Conservation (phyloP, 2,113 vertebrate genomes). For the Chamaetylas fuelleborni region DNA sequence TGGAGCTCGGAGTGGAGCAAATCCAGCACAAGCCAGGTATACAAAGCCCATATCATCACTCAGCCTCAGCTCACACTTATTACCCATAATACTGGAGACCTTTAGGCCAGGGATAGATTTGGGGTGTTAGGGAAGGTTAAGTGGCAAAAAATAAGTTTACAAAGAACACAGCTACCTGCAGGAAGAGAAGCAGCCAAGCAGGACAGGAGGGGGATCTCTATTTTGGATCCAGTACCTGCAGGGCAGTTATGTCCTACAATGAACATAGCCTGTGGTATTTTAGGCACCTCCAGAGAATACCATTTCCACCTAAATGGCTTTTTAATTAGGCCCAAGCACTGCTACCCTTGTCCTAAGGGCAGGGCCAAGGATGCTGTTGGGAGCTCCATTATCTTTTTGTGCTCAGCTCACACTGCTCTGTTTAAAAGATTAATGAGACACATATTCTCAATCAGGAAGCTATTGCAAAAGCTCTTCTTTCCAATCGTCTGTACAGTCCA, state of each 20-base stretch:
- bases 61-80: background rate
- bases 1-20: background rate
- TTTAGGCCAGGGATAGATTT: background rate
- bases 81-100: background rate
- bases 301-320: background rate
- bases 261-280: background rate
- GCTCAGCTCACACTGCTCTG: background rate
- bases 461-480: constrained; percentile 38
- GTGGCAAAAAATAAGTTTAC: background rate
- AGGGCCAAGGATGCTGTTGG: background rate
- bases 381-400: background rate
- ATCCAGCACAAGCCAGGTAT: background rate
- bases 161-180: background rate
- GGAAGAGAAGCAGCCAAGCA: background rate
- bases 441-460: constrained; percentile 8
- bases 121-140: background rate
- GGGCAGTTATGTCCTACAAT: background rate
- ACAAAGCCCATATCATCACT: background rate
- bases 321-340: background rate
- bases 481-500: background rate
- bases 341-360: background rate
- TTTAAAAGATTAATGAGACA: constrained; percentile 61
- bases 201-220: background rate
- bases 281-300: background rate
- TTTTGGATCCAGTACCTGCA: background rate